A percentile compares a stretch with the other conserved stretches of the same genome.
Evolutionary conservation across 2,888 invertebrate species (phyloP).

Genomic region (Boloria euphrosyne): DNA sequence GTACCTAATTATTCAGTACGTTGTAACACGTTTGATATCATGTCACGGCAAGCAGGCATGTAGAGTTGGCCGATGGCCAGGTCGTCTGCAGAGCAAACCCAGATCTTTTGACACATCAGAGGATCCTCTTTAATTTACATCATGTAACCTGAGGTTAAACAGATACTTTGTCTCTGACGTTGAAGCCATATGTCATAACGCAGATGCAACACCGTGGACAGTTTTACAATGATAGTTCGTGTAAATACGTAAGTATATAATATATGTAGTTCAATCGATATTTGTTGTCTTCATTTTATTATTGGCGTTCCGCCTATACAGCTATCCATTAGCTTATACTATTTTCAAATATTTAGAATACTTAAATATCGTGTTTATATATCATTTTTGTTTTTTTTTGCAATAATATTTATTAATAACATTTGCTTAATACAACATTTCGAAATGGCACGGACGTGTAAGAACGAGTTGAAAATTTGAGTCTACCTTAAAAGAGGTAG

Average conservation of each 20-base stretch:
- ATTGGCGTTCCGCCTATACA: constrained; percentile 8
- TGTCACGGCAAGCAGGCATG: constrained; percentile 36
- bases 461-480: too few relatives aligned
- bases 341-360: not conserved
- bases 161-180: constrained; percentile 22
- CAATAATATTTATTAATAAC: too few relatives aligned
- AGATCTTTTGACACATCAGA: constrained; percentile 39
- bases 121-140: constrained; percentile 30
- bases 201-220: constrained; percentile 7
- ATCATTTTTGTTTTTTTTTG: not conserved
- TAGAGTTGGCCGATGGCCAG: constrained; percentile 42
- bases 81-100: constrained; percentile 33
- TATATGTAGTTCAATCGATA: constrained; percentile 20
- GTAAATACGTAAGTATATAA: constrained; percentile 1
- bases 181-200: constrained; percentile 20
- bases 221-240: constrained; percentile 9
- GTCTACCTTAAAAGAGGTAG: too few relatives aligned
- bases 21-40: constrained; percentile 36
- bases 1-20: constrained; percentile 20
- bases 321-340: constrained; percentile 1
- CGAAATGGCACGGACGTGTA: too few relatives aligned
- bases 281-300: constrained; percentile 5
- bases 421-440: too few relatives aligned
- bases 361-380: not conserved
- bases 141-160: constrained; percentile 30